A percentile compares a stretch with the other conserved stretches of the same genome.
phyloP scores from a whole-genome alignment of 1,140 invertebrate genomes.

The Bursaphelenchus mucronatus region DNA sequence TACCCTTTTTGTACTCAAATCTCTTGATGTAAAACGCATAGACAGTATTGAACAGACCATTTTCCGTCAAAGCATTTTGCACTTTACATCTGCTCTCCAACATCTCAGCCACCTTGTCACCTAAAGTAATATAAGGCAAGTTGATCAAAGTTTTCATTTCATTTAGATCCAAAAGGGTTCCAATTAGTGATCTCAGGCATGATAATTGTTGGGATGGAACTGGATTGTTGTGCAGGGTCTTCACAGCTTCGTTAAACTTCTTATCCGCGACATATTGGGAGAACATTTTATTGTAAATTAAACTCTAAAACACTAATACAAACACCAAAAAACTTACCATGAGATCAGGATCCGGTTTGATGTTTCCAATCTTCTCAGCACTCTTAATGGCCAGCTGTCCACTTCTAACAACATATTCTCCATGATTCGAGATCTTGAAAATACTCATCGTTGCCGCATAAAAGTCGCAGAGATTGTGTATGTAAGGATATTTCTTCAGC shows the following conservation, averaged over 20 bases:
- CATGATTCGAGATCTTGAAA: slow-evolving; percentile 37
- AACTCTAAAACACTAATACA: slow-evolving; percentile 8
- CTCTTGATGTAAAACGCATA: slow-evolving; percentile 45
- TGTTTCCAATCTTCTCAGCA: slow-evolving; percentile 19
- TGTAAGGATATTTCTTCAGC: slow-evolving; percentile 7
- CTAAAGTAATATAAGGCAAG: slow-evolving; percentile 29
- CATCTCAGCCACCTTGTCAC: slow-evolving; percentile 31
- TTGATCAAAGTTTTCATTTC: slow-evolving; percentile 28
- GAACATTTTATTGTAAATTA: slow-evolving; percentile 42
- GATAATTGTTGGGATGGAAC: slow-evolving; percentile 22
- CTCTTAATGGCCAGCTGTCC: slow-evolving; percentile 27
- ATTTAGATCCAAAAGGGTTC: slow-evolving; percentile 27
- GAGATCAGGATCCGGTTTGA: slow-evolving; percentile 16
- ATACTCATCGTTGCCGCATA: slow-evolving; percentile 32
- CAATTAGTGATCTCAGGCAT: slow-evolving; percentile 35
- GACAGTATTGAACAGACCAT: slow-evolving; percentile 34
- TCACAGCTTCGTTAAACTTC: slow-evolving; percentile 34
- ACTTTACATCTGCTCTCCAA: slow-evolving; percentile 31
- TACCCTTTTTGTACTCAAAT: slow-evolving; percentile 37
- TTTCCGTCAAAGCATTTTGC: slow-evolving; percentile 3
- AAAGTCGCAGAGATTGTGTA: slow-evolving; percentile 31
- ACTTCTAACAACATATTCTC: slow-evolving; percentile 31
- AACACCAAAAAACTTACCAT: slow-evolving; percentile 11
- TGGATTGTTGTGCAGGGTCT: slow-evolving; percentile 34
- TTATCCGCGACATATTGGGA: slow-evolving; percentile 28